phyloP scores from a whole-genome alignment of 2,797 vertebrate genomes.

The Sciurus carolinensis region DNA sequence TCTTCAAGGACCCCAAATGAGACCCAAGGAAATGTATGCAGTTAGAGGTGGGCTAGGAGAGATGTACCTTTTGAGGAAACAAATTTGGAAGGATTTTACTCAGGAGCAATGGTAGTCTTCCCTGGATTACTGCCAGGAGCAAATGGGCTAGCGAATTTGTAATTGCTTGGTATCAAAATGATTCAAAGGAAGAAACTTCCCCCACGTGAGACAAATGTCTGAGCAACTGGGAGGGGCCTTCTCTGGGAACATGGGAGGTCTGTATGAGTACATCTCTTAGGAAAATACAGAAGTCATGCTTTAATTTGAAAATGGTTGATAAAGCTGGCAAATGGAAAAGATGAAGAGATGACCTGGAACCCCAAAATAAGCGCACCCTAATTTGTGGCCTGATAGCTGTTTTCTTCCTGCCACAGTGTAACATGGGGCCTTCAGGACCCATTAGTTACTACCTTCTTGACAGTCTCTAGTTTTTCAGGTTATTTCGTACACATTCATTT shows the following conservation, averaged over 20 bases:
- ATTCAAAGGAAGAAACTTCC: not conserved
- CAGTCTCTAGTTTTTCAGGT: not conserved
- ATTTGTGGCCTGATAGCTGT: not conserved
- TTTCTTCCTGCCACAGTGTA: not conserved
- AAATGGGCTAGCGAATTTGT: not conserved
- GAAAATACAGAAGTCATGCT: not conserved
- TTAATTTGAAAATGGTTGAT: slow-evolving; percentile 52
- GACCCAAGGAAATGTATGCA: not conserved
- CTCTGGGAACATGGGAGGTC: not conserved
- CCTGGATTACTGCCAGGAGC: not conserved
- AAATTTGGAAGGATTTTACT: not conserved
- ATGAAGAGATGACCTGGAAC: not conserved
- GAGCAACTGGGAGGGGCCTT: not conserved
- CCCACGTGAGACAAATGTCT: not conserved
- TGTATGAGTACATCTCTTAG: not conserved
- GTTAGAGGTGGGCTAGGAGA: not conserved
- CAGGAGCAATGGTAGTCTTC: not conserved
- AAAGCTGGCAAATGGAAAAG: slow-evolving; percentile 17
- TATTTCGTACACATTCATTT: not conserved
- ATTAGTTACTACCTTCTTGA: not conserved
- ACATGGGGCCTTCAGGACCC: not conserved
- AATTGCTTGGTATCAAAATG: not conserved
- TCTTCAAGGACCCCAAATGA: not conserved
- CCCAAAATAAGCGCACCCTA: not conserved
- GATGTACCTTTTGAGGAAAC: not conserved